Conservation (phyloP, 2,888 invertebrate genomes). For the Cephalotes varians region DNA sequence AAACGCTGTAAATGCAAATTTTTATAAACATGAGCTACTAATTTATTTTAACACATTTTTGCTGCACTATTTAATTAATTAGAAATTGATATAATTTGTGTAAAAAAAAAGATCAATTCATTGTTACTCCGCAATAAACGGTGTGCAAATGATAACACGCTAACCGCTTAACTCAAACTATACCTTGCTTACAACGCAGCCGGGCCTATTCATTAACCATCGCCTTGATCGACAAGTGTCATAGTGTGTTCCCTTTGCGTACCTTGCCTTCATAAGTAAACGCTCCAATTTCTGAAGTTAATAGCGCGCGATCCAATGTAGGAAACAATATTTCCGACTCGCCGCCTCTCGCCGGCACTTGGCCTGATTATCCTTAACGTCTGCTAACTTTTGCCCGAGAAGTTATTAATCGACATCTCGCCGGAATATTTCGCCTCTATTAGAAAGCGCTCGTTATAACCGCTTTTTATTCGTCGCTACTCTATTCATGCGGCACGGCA, state of each 20-base stretch:
- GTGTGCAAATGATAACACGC: neutral
- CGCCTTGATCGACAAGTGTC: slow-evolving; percentile 27
- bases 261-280: slow-evolving; percentile 19
- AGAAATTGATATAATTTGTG: neutral
- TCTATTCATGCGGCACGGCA: slow-evolving; percentile 42
- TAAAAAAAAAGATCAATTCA: slow-evolving; percentile 2
- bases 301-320: slow-evolving; percentile 46
- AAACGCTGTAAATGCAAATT: neutral
- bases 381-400: slow-evolving; percentile 52
- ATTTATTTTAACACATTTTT: neutral
- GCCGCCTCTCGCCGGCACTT: slow-evolving; percentile 15
- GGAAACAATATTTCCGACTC: slow-evolving; percentile 45
- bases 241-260: neutral
- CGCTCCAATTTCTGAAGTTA: slow-evolving; percentile 48
- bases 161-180: neutral
- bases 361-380: slow-evolving; percentile 49
- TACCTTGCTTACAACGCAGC: neutral
- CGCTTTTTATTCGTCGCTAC: slow-evolving; percentile 47
- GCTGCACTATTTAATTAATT: neutral
- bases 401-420: slow-evolving; percentile 57
- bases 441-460: slow-evolving; percentile 42
- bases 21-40: neutral
- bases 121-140: neutral
- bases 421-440: slow-evolving; percentile 52
- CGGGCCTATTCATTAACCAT: slow-evolving; percentile 19